Base-by-base conservation (phyloP, 2,113 vertebrate species). In the Rhea pennata region DNA sequence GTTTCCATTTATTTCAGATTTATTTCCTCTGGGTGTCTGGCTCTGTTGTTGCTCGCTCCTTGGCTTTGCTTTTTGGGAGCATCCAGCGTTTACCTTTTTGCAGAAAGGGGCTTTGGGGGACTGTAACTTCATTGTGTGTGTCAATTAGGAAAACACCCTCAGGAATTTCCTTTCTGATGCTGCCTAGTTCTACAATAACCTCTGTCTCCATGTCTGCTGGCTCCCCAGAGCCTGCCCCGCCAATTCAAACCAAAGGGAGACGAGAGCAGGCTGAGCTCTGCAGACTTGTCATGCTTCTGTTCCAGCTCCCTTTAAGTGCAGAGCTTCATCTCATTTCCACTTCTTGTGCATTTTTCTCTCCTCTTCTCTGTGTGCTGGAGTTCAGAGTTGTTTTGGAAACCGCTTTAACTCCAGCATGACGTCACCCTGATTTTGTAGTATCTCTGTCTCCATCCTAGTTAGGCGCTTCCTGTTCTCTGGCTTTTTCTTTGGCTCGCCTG, bases 371-470 rank as follows among this genome's bases (percentile, higher is more conserved):
- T 75, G 85, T 31, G 1, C 96, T 82, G 87, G 74, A 92, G 61
- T 87, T 96, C 72, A 83, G 94, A 96, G 91, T 79, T 95, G 97
- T 96, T 98, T 97, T 95, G 90, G 96, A 96, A 97, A 95, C 92
- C 73, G 9, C 96, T 96, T 84, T 79, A 73, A 22, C 96, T 95
- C 93, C 29, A 6, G 83, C 96, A 82, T 97, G 97, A 98, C 95
- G 96, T 98, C 97, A 98, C 82, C 21, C 5, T 44, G 64, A 54
- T 15, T 81, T 93, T 95, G 94, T 97, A 96, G 97, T 97, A 97
- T 97, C 97, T 97, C 91, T 97, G 97, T 97, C 97, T 97, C 97
- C 97, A 96, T 78, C 94, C 95, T 97, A 91, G 97, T 97, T 97
- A 98, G 96, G 71, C 94, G 88, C 94, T 96, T 97, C 97, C 97